Evolutionary conservation across 2,113 vertebrate genomes (phyloP).

Genomic region (Myiozetetes cayanensis): DNA sequence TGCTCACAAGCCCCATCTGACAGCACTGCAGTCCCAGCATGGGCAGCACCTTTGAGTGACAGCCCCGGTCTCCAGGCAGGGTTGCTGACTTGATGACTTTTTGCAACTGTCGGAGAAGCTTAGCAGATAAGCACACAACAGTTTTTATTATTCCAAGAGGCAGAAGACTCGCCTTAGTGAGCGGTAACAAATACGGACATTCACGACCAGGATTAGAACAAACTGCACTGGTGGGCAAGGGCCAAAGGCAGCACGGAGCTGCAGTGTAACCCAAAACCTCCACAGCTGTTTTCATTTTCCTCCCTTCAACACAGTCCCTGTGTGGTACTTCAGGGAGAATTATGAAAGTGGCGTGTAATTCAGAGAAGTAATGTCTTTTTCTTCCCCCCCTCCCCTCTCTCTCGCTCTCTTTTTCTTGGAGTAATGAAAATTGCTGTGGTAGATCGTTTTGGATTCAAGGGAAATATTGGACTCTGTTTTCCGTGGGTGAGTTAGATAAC

Average conservation of each 20-base stretch:
- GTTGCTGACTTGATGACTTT: conserved; percentile 41
- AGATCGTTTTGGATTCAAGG: conserved; percentile 63
- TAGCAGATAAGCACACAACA: conserved; percentile 63
- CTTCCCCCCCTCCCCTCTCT: neutral
- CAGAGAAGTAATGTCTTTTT: conserved; percentile 71
- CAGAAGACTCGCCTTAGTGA: conserved; percentile 63
- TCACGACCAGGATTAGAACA: conserved; percentile 73
- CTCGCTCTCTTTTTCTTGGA: conserved; percentile 42
- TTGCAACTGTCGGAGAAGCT: conserved; percentile 60
- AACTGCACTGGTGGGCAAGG: conserved; percentile 76
- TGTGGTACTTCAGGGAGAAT: conserved; percentile 77
- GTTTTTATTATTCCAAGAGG: conserved; percentile 65
- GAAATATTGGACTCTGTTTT: conserved; percentile 39
- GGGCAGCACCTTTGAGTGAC: conserved; percentile 11
- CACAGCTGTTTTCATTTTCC: conserved; percentile 86
- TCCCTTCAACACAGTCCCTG: conserved; percentile 76
- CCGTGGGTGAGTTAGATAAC: conserved; percentile 17
- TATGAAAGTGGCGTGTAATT: conserved; percentile 73
- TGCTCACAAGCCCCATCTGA: neutral
- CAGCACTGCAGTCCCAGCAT: neutral
- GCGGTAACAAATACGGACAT: conserved; percentile 72
- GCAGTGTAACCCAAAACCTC: conserved; percentile 80
- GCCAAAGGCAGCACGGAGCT: conserved; percentile 73
- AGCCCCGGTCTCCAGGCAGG: neutral
- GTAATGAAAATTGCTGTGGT: conserved; percentile 70